phyloP scores from a whole-genome alignment of 2,888 invertebrate genomes.

The Lordiphosa andalusiaca region DNA sequence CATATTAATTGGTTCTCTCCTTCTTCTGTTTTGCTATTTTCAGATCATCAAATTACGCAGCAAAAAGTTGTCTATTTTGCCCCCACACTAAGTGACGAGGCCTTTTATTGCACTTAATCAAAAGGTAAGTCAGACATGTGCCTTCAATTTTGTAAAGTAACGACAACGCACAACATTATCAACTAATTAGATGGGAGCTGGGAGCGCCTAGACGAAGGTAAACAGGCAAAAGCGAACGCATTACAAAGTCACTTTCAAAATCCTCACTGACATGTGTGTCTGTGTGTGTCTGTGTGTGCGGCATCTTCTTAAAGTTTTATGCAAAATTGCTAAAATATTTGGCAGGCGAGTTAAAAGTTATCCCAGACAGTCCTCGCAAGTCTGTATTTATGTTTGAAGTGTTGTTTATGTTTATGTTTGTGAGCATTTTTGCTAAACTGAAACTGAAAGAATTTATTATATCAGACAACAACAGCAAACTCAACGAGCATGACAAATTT shows the following conservation, averaged over 20 bases:
- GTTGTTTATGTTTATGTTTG: slow-evolving; percentile 39
- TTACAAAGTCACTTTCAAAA: slow-evolving; percentile 57
- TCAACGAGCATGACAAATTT: slow-evolving; percentile 72
- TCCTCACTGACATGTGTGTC: slow-evolving; percentile 25
- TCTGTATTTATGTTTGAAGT: slow-evolving; percentile 58
- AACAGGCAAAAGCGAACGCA: slow-evolving; percentile 23
- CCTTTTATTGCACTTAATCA: slow-evolving; percentile 51
- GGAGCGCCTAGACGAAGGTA: neutral
- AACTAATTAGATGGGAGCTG: slow-evolving; percentile 6
- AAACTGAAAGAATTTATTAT: slow-evolving; percentile 74
- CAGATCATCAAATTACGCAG: slow-evolving; percentile 60
- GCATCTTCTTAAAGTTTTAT: slow-evolving; percentile 69
- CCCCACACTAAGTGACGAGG: slow-evolving; percentile 54
- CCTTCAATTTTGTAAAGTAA: no score
- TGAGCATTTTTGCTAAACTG: slow-evolving; percentile 51
- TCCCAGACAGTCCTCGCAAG: slow-evolving; percentile 48
- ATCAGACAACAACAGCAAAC: slow-evolving; percentile 39
- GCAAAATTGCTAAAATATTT: slow-evolving; percentile 74
- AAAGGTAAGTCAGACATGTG: slow-evolving; percentile 49
- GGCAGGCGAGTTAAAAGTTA: slow-evolving; percentile 70
- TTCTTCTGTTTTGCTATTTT: slow-evolving; percentile 19
- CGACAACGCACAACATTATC: slow-evolving; percentile 9
- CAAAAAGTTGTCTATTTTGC: slow-evolving; percentile 36
- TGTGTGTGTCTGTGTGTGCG: neutral
- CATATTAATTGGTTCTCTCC: slow-evolving; percentile 47